Base-by-base conservation (phyloP, 2,888 invertebrate genomes). In the Tillus elongatus region DNA sequence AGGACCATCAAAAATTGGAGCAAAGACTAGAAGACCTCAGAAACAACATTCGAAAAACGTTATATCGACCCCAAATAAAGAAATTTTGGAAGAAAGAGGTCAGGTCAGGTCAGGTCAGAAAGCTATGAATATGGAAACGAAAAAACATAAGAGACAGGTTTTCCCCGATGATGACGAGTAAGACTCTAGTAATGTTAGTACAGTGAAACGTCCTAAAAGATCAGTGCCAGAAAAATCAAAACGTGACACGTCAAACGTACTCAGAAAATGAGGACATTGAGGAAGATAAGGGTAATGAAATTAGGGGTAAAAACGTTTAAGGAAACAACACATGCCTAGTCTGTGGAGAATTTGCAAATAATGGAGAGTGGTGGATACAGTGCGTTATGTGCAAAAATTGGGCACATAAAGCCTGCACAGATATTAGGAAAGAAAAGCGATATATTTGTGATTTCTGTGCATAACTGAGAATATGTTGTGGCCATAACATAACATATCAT, bases 331-430 rank as follows among this genome's bases (percentile, higher is more conserved):
- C n/a, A n/a, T n/a, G n/a, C n/a, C n/a, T n/a, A n/a, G n/a, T n/a
- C n/a, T n/a, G n/a, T n/a, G n/a, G n/a, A n/a, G n/a, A n/a, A n/a
- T n/a, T n/a, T n/a, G n/a, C n/a, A n/a, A n/a, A n/a, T n/a, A n/a
- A n/a, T n/a, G n/a, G n/a, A n/a, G n/a, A n/a, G n/a, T n/a, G 24
- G 24, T 19, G 24, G 24, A 6, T 19, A n/a, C 24, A 19, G 24
- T 19, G 24, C n/a, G 24, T 19, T 19, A 19, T n/a, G n/a, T 19
- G 24, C 24, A 19, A 19, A n/a, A 19, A 19, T 19, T 19, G 24
- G 24, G 24, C 24, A 19, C 24, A 19, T 19, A 19, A 19, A 19
- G 24, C 24, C 24, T 19, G 24, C 24, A 19, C n/a, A 19, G 24
- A 19, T 19, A n/a, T 19, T 8, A n/a, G 24, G n/a, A 19, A 19